Evolutionary conservation across 1,140 invertebrate genomes (phyloP).

Genomic region (Apis dorsata): DNA sequence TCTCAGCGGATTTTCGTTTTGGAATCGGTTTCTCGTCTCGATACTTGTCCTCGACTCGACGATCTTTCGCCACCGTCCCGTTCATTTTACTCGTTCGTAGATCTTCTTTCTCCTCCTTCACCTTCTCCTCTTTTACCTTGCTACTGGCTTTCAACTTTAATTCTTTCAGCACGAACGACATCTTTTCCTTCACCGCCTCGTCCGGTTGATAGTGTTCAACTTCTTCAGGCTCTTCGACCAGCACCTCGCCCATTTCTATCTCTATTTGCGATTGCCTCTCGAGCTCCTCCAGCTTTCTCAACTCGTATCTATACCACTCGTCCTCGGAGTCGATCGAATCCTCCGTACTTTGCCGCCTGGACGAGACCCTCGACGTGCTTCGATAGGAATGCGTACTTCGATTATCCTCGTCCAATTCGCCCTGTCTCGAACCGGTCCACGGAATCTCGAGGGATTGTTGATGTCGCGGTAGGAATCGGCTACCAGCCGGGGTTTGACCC

Average conservation of each 20-base stretch:
- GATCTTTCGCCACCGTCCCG: conserved; percentile 70
- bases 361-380: conserved; percentile 92
- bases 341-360: conserved; percentile 93
- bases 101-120: conserved; percentile 66
- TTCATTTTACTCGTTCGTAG: conserved; percentile 61
- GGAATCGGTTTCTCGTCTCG: conserved; percentile 74
- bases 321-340: conserved; percentile 96
- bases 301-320: conserved; percentile 95
- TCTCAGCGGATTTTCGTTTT: conserved; percentile 76
- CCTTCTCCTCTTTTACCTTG: conserved; percentile 55
- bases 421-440: conserved; percentile 80
- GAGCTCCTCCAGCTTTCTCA: conserved; percentile 91
- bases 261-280: conserved; percentile 87
- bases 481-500: conserved; percentile 71
- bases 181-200: conserved; percentile 87
- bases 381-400: conserved; percentile 92
- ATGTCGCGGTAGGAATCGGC: conserved; percentile 84
- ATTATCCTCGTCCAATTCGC: conserved; percentile 90
- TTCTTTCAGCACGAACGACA: conserved; percentile 88
- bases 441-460: conserved; percentile 92
- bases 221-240: conserved; percentile 83
- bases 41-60: conserved; percentile 64
- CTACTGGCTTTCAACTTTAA: conserved; percentile 85
- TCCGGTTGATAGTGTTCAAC: conserved; percentile 82
- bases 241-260: conserved; percentile 82